Conservation (phyloP, 2,113 vertebrate genomes). For the Carlito syrichta region DNA sequence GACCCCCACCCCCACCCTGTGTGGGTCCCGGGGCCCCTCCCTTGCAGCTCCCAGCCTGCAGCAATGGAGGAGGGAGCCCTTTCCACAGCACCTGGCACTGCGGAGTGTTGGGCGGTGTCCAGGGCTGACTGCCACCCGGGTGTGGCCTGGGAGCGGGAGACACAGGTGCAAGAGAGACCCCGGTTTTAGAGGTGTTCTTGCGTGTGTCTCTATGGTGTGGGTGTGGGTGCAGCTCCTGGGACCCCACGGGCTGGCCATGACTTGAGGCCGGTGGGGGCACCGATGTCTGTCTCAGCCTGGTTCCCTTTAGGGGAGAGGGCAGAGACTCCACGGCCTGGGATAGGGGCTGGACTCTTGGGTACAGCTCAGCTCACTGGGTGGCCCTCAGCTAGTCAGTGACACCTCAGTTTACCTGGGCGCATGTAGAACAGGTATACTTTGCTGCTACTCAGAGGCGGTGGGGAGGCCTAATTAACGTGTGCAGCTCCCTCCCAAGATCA, state of each 20-base stretch:
- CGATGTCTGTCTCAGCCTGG: background rate
- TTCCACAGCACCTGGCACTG: background rate
- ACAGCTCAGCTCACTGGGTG: conserved; percentile 57
- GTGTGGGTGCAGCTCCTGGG: no score
- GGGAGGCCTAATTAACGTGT: conserved; percentile 73
- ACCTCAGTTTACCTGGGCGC: conserved; percentile 72
- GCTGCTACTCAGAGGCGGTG: conserved; percentile 55
- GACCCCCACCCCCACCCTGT: no score
- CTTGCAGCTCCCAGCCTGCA: no score
- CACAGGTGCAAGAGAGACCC: background rate
- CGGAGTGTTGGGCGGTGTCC: no score
- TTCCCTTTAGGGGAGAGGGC: background rate
- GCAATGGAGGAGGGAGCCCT: background rate
- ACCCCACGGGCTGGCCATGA: no score
- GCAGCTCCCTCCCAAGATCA: conserved; percentile 73
- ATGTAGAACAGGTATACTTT: conserved; percentile 43
- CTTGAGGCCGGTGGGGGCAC: background rate
- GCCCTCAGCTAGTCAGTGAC: conserved; percentile 40
- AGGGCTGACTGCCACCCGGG: no score
- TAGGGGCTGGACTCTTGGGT: background rate
- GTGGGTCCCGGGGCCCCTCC: no score
- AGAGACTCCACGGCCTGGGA: background rate
- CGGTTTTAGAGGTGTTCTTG: background rate
- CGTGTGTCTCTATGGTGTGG: no score
- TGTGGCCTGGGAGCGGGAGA: background rate